Percentiles rank a stretch among this genome's conserved stretches.
Evolutionary conservation across 2,797 vertebrate species (phyloP).

Genomic region (Nannoperca australis): DNA sequence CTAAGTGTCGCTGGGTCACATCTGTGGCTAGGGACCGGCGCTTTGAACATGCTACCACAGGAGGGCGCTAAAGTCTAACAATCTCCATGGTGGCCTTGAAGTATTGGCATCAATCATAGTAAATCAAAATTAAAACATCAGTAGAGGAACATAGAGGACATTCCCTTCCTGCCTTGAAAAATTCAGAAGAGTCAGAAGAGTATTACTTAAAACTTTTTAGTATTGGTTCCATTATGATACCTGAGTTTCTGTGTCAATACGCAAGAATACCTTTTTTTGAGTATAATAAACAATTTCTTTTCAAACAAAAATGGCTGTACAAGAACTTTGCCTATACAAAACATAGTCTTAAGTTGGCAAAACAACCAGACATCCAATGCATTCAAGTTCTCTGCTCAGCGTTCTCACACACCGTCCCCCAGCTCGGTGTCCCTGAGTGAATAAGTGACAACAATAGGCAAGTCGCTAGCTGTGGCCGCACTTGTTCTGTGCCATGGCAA

Average conservation of each 20-base stretch:
- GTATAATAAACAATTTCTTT: not conserved
- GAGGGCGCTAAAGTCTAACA: not conserved
- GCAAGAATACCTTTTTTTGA: no score
- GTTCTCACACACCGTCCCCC: not conserved
- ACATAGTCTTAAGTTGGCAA: not conserved
- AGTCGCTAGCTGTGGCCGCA: not conserved
- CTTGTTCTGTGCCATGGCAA: conserved; percentile 38
- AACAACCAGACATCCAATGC: not conserved
- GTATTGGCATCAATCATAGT: not conserved
- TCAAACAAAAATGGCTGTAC: not conserved
- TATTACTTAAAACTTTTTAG: not conserved
- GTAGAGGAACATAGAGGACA: not conserved
- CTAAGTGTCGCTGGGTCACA: not conserved
- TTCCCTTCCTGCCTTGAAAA: not conserved
- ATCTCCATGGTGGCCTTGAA: not conserved
- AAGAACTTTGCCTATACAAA: not conserved
- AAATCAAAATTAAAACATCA: not conserved
- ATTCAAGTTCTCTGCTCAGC: not conserved
- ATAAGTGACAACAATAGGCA: conserved; percentile 33
- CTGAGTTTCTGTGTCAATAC: not conserved
- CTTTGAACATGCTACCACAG: not conserved
- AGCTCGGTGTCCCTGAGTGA: not conserved
- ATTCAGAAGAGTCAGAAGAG: not conserved
- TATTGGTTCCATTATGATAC: not conserved
- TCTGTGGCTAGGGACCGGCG: not conserved